These are phyloP conservation scores for Myxocyprinus asiaticus DNA, from an alignment of 2,113 vertebrate species.

Conservation along the genomic window DNA sequence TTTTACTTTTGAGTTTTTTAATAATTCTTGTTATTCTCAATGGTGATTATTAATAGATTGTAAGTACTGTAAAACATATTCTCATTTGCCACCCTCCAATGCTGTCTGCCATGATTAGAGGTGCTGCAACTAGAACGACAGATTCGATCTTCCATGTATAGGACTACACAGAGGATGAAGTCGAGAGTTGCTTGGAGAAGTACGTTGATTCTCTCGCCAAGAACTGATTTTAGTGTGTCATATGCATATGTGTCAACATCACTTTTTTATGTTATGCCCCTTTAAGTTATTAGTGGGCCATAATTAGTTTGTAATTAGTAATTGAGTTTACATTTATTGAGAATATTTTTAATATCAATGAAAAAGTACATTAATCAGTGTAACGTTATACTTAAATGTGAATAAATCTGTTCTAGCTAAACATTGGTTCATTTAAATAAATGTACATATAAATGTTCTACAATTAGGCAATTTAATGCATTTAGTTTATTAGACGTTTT, in stretches of 20 bases:
- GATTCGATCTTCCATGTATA: slow-evolving; percentile 60
- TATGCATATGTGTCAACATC: not conserved
- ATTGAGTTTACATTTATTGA: too few relatives aligned
- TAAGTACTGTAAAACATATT: not conserved
- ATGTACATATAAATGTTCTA: too few relatives aligned
- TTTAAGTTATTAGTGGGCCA: not conserved
- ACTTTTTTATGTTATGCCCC: not conserved
- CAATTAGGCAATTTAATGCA: too few relatives aligned
- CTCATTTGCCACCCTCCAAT: slow-evolving; percentile 50
- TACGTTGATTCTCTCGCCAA: slow-evolving; percentile 63
- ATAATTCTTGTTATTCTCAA: too few relatives aligned
- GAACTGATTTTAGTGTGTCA: slow-evolving; percentile 1
- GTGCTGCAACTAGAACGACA: slow-evolving; percentile 59
- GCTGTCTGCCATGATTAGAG: slow-evolving; percentile 77
- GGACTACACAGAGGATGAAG: slow-evolving; percentile 67
- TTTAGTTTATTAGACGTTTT: not conserved
- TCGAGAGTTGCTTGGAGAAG: slow-evolving; percentile 63
- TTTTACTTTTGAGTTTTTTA: too few relatives aligned
- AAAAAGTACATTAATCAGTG: not conserved
- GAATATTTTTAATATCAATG: not conserved
- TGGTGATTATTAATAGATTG: too few relatives aligned
- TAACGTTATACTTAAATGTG: too few relatives aligned
- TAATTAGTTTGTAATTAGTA: too few relatives aligned
- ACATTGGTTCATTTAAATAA: too few relatives aligned
- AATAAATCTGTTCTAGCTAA: too few relatives aligned